Evolutionary conservation across 2,797 vertebrate genomes (phyloP), one percentile per base, ranked within the genome.

Genomic region (Siniperca obscura): DNA sequence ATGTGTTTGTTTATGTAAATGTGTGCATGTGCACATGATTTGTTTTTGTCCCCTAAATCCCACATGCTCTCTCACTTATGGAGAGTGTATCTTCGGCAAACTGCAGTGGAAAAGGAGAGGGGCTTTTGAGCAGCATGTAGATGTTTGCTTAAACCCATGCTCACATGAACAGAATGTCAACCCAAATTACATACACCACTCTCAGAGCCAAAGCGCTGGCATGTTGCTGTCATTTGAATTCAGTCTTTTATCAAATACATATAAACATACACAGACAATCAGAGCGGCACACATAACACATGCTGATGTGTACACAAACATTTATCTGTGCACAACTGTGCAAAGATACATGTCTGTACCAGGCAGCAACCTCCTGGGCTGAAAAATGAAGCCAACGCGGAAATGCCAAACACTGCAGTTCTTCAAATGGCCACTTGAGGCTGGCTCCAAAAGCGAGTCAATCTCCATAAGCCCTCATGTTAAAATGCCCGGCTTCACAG

Each of bases 61-160:
- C 38, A 65, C 38, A 44, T 83, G 65, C 56, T 21, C 55, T 13
- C 40, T 78, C 61, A 22, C 14, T 52, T 56, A 67, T 17, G 22
- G 19, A 72, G 27, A 74, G 22, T 34, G 25, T n/a, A 42, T 52
- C 27, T 75, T 75, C 2, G 0, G 16, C 56, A 71, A 61, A 70
- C 59, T 59, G 27, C 17, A 69, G 13, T 40, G 52, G 71, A 52
- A 64, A 82, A 34, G 56, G 12, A 76, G 56, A 55, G 14, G 27
- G 50, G 0, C 16, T 62, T 74, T 27, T 70, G 53, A 68, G 68
- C 83, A 86, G 53, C 71, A 61, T 72, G 57, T 75, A 50, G 69
- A 55, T 77, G 36, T 90, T 87, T 80, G 70, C 64, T 75, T 70
- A 89, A 84, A 76, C 48, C 46, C 30, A 46, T 61, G 71, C 78